Conservation (phyloP, 2,113 vertebrate species). For the Sebastes fasciatus region DNA sequence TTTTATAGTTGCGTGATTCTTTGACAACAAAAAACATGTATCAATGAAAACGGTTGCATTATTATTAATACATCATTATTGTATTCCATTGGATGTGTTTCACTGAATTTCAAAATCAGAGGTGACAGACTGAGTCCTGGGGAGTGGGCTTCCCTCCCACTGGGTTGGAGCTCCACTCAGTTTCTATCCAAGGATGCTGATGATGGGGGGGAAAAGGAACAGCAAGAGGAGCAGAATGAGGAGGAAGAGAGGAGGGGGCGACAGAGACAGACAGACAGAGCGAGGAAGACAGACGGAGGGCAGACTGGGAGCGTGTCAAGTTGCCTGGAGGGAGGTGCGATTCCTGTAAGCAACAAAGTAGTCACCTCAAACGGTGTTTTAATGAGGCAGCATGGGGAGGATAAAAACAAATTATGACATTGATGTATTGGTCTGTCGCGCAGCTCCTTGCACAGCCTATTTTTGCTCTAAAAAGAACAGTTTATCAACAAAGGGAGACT, state of each 20-base stretch:
- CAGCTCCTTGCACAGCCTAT: constrained; percentile 28
- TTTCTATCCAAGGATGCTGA: constrained; percentile 33
- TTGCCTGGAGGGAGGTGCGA: constrained; percentile 61
- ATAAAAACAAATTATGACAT: constrained; percentile 75
- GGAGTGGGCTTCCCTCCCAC: constrained; percentile 58
- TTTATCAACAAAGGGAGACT: constrained; percentile 55
- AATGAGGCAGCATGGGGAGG: constrained; percentile 74
- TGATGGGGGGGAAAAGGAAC: constrained; percentile 5
- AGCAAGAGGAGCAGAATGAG: background rate
- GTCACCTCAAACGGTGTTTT: constrained; percentile 74
- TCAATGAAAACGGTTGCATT: constrained; percentile 3
- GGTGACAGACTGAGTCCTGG: constrained; percentile 68
- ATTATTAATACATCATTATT: background rate
- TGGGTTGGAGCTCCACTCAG: constrained; percentile 24
- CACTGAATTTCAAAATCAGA: constrained; percentile 60
- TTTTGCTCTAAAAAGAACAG: constrained; percentile 36
- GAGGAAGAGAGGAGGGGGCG: background rate
- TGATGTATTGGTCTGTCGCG: constrained; percentile 69
- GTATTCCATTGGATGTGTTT: constrained; percentile 17
- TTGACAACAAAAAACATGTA: background rate
- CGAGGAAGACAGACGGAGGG: constrained; percentile 34
- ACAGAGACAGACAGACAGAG: constrained; percentile 31
- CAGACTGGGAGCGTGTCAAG: constrained; percentile 63
- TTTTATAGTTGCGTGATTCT: background rate
- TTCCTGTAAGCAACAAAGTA: constrained; percentile 66